Percentiles rank a stretch among this genome's conserved stretches.
Conservation (phyloP, 2,888 invertebrate species). For the Spodoptera picta region DNA sequence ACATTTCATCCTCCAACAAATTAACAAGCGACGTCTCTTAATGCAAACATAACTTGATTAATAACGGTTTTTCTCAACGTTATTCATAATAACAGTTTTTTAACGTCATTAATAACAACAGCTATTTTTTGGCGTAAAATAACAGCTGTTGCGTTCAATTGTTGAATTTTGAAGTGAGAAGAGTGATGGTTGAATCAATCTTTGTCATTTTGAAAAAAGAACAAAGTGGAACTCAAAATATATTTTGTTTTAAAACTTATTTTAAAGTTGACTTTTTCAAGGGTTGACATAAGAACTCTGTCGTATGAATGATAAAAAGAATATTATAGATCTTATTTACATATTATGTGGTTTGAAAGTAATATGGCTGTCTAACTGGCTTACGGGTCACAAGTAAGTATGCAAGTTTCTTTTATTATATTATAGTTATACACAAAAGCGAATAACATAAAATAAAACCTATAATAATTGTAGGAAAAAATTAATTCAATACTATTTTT, state of each 20-base stretch:
- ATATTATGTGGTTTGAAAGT: no score
- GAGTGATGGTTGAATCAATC: constrained; percentile 38
- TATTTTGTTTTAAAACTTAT: constrained; percentile 3
- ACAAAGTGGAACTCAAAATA: neutral
- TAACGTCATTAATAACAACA: constrained; percentile 24
- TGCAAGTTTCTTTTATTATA: no score
- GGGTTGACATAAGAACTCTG: no score
- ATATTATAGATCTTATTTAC: no score
- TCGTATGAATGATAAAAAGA: no score
- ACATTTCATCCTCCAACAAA: constrained; percentile 87
- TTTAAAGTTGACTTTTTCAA: neutral
- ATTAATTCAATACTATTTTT: no score
- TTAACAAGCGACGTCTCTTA: constrained; percentile 78
- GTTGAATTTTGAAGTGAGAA: constrained; percentile 33
- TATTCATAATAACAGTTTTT: constrained; percentile 77
- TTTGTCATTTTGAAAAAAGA: constrained; percentile 31
- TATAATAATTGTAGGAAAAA: no score
- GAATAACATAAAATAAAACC: no score
- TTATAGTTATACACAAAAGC: no score
- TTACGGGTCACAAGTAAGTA: no score
- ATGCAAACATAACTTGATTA: constrained; percentile 82
- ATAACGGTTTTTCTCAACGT: constrained; percentile 75
- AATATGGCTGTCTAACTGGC: no score
- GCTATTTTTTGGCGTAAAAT: constrained; percentile 45
- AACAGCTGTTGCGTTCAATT: constrained; percentile 42